Percentiles rank a stretch among this genome's conserved stretches.
phyloP scores from a whole-genome alignment of 2,797 vertebrate genomes.

The Steatocranus sp. region DNA sequence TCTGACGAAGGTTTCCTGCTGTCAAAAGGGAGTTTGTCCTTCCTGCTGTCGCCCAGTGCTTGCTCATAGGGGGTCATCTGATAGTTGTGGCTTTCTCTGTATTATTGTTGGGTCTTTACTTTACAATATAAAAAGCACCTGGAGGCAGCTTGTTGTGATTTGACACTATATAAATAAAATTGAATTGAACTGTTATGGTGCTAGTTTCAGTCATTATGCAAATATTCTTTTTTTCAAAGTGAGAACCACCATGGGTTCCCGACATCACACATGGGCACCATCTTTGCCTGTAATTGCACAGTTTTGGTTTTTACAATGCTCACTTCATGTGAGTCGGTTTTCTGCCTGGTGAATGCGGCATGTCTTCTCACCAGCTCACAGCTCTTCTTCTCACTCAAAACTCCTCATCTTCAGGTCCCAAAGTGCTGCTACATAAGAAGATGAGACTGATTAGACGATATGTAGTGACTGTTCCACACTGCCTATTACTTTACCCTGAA shows the following conservation, averaged over 20 bases:
- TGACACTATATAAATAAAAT: background rate
- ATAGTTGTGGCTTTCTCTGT: background rate
- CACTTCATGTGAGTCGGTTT: background rate
- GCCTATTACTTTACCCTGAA: background rate
- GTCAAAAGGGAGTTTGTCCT: background rate
- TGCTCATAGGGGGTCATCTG: background rate
- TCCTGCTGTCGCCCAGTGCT: background rate
- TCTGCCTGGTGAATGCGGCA: background rate
- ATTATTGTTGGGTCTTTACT: background rate
- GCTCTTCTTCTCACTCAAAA: background rate
- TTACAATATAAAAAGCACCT: background rate
- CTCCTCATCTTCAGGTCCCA: background rate
- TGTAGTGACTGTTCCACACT: background rate
- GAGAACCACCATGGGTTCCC: background rate
- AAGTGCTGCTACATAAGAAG: background rate
- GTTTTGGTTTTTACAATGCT: background rate
- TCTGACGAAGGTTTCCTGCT: background rate
- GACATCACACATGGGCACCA: background rate
- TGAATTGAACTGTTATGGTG: background rate
- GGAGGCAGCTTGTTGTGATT: background rate
- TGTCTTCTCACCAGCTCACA: background rate
- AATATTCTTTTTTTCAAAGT: background rate
- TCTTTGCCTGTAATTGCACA: background rate
- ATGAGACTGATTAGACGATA: background rate
- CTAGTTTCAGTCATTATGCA: background rate